Base-by-base conservation (phyloP, 1,140 invertebrate species). In the Zaprionus ghesquierei region DNA sequence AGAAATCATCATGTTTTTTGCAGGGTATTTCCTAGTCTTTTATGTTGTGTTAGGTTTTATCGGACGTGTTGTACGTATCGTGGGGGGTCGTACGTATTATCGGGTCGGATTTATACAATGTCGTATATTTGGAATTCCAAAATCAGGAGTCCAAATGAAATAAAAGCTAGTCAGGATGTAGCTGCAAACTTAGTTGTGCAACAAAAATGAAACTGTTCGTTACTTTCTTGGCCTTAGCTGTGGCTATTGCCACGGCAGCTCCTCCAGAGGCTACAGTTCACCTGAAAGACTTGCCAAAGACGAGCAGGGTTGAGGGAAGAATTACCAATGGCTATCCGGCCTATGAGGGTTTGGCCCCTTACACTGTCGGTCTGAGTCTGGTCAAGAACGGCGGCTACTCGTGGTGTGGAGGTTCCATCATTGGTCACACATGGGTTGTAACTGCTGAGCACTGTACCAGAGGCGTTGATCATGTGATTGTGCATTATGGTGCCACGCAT, bases 351-450 rank as follows among this genome's bases (percentile, higher is more conserved):
- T 91, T 93, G 69, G 92, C 93, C 51, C 93, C 93, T 8, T 93
- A 93, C 59, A 93, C 93, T 66, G 92, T 92, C 10, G 90, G 91
- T 1, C 77, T 94, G 18, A 68, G 60, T 6, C 80, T 93, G 72
- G 76, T 90, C 10, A 82, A 66, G 0, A 8, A 22, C 12, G 89
- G 91, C 1, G 59, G 56, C 10, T 76, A 89, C 75, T 63, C 64
- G 55, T 92, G 92, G 79, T 95, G 95, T 78, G 94, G 94, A 5
- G 95, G 93, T 25, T 93, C 93, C 25, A 78, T 95, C 41, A 93
- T 95, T 33, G 91, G 90, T 61, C 69, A 90, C 56, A 59, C 91
- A 13, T 94, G 93, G 93, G 87, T 94, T 2, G 56, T 95, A 15
- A 93, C 93, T 8, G 94, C 94, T 4, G 94, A 93, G 3, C 94